Evolutionary conservation across 2,113 vertebrate genomes (phyloP).

Genomic region (Myocastor coypus): DNA sequence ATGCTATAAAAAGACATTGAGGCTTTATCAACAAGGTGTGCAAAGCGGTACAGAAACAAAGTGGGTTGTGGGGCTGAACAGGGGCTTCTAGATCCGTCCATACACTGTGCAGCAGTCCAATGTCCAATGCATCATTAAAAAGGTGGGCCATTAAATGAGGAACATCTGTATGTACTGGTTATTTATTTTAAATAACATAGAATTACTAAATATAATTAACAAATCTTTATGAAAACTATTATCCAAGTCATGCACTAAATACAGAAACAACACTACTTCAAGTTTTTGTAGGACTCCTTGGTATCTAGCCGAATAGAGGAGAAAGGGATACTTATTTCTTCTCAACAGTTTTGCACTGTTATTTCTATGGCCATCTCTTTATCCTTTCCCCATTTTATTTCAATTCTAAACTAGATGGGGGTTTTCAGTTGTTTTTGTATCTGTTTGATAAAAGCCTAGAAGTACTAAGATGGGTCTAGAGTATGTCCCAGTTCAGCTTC

Average conservation of each 20-base stretch:
- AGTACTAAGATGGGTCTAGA: not conserved
- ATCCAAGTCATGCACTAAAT: not conserved
- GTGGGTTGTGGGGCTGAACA: not conserved
- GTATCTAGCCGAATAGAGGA: not conserved
- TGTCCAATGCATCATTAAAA: not conserved
- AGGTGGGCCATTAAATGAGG: not conserved
- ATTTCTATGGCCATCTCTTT: not conserved
- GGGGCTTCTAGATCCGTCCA: not conserved
- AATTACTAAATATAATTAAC: not conserved
- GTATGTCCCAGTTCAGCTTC: not conserved
- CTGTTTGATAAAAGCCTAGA: not conserved
- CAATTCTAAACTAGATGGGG: not conserved
- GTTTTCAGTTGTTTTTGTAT: not conserved
- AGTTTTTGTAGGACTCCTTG: not conserved
- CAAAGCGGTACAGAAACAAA: not conserved
- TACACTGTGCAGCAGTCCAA: not conserved
- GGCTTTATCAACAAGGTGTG: not conserved
- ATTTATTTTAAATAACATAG: not conserved
- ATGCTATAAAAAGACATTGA: not conserved
- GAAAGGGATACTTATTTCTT: not conserved
- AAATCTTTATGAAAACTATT: constrained; percentile 8
- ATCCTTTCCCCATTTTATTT: not conserved
- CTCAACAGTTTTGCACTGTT: not conserved
- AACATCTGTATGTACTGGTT: not conserved
- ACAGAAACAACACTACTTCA: not conserved